phyloP scores from a whole-genome alignment of 1,140 invertebrate species.

The Hyles euphorbiae region DNA sequence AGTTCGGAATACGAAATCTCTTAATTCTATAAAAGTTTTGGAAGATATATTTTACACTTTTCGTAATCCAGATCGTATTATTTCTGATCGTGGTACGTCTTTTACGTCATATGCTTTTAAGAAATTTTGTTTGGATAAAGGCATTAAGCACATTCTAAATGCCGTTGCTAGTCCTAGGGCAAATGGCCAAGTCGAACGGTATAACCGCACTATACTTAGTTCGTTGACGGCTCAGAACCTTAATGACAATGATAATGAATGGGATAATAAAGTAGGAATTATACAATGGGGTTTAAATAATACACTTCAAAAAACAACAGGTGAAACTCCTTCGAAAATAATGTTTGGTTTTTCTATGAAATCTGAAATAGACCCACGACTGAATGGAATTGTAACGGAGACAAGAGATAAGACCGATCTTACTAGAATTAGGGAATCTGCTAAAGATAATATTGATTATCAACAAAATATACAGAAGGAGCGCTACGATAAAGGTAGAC shows the following conservation, averaged over 20 bases:
- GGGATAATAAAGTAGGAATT: constrained; percentile 20
- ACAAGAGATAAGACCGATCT: constrained; percentile 8
- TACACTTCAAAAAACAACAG: too few species aligned
- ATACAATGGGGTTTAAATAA: constrained; percentile 30
- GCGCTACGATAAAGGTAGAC: not conserved
- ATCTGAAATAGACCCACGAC: constrained; percentile 19
- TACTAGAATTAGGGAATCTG: constrained; percentile 5
- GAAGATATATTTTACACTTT: constrained; percentile 27
- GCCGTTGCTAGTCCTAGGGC: too few species aligned
- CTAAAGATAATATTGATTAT: constrained; percentile 15
- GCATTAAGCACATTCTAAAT: constrained; percentile 30
- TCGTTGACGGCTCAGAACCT: constrained; percentile 21
- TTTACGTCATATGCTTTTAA: constrained; percentile 30
- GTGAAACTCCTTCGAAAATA: too few species aligned
- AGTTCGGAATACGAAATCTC: constrained; percentile 22
- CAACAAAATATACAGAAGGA: constrained; percentile 17
- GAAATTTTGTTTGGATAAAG: constrained; percentile 17
- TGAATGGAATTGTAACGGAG: constrained; percentile 26
- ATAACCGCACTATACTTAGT: constrained; percentile 28
- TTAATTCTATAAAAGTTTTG: constrained; percentile 15
- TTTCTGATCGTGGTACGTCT: constrained; percentile 26
- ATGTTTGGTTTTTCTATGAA: constrained; percentile 18
- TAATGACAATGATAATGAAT: constrained; percentile 20
- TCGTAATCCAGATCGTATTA: constrained; percentile 18
- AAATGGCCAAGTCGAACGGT: constrained; percentile 31